Evolutionary conservation across 1,140 invertebrate genomes (phyloP).

Genomic region (Drosophila bipectinata): DNA sequence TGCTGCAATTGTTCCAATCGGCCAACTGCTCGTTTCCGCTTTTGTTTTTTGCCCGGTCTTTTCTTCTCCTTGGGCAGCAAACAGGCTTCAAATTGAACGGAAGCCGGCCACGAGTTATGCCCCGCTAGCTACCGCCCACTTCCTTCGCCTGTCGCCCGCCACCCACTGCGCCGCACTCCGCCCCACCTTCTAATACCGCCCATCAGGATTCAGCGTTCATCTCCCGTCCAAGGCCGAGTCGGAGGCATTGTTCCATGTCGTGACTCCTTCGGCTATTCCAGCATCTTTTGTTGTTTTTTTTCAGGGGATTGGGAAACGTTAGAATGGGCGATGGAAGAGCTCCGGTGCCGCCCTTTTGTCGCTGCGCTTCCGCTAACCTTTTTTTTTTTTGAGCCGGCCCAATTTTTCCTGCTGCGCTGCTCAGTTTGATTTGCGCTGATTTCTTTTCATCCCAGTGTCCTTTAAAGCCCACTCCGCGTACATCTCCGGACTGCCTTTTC

Average conservation of each 20-base stretch:
- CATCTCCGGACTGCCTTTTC: slow-evolving; percentile 39
- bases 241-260: slow-evolving; percentile 79
- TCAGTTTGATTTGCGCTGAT: slow-evolving; percentile 76
- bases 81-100: slow-evolving; percentile 82
- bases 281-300: slow-evolving; percentile 75
- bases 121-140: slow-evolving; percentile 45
- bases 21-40: slow-evolving; percentile 77
- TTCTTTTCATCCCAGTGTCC: slow-evolving; percentile 66
- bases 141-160: slow-evolving; percentile 6
- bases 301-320: slow-evolving; percentile 22
- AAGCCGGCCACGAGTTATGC: slow-evolving; percentile 74
- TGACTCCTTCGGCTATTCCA: slow-evolving; percentile 64
- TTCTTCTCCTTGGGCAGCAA: slow-evolving; percentile 73
- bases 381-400: slow-evolving; percentile 47
- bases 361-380: slow-evolving; percentile 73
- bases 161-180: not conserved
- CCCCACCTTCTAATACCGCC: not conserved
- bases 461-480: slow-evolving; percentile 64
- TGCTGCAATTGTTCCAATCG: slow-evolving; percentile 76
- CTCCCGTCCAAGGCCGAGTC: slow-evolving; percentile 52
- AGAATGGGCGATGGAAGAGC: slow-evolving; percentile 19
- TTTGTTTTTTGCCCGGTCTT: slow-evolving; percentile 67
- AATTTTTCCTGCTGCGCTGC: slow-evolving; percentile 77
- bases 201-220: slow-evolving; percentile 10
- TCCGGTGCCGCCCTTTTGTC: slow-evolving; percentile 69